A percentile compares a stretch with the other conserved stretches of the same genome.
These are phyloP conservation scores for Triplophysa bombifrons DNA, from an alignment of 2,797 vertebrate species.

Conservation along the genomic window DNA sequence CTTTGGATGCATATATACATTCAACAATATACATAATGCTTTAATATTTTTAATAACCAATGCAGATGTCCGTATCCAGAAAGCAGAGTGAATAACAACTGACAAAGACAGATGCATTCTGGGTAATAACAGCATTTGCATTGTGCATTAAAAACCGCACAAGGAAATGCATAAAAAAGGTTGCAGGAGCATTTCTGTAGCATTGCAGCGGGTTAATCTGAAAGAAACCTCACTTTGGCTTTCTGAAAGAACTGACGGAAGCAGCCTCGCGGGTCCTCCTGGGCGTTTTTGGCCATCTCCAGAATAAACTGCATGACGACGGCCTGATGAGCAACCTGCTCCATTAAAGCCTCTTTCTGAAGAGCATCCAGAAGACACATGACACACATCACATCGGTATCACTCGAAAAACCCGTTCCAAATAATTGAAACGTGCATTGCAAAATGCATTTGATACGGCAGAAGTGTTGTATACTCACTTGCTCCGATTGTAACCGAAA, in stretches of 20 bases:
- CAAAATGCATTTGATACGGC: not conserved
- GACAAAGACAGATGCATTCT: not conserved
- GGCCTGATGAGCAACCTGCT: slow-evolving; percentile 96
- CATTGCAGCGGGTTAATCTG: not conserved
- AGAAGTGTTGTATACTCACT: slow-evolving; percentile 69
- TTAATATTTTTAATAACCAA: too few relatives aligned
- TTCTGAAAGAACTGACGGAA: slow-evolving; percentile 98
- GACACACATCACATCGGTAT: not conserved
- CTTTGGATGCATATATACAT: too few relatives aligned
- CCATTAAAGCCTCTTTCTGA: slow-evolving; percentile 96
- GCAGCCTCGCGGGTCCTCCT: slow-evolving; percentile 93
- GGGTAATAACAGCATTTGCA: not conserved
- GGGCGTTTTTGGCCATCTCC: slow-evolving; percentile 91
- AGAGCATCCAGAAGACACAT: slow-evolving; percentile 25
- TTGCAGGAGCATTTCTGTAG: not conserved
- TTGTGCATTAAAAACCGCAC: not conserved
- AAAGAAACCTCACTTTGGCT: slow-evolving; percentile 88
- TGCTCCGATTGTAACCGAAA: slow-evolving; percentile 92
- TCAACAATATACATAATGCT: too few relatives aligned
- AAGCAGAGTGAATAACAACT: too few relatives aligned
- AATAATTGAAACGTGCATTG: not conserved
- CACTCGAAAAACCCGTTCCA: not conserved
- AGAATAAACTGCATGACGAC: slow-evolving; percentile 98
- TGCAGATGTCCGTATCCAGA: too few relatives aligned
- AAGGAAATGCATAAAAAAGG: not conserved